Evolutionary conservation across 1,140 invertebrate species (phyloP).

Genomic region (Trissolcus basalis): DNA sequence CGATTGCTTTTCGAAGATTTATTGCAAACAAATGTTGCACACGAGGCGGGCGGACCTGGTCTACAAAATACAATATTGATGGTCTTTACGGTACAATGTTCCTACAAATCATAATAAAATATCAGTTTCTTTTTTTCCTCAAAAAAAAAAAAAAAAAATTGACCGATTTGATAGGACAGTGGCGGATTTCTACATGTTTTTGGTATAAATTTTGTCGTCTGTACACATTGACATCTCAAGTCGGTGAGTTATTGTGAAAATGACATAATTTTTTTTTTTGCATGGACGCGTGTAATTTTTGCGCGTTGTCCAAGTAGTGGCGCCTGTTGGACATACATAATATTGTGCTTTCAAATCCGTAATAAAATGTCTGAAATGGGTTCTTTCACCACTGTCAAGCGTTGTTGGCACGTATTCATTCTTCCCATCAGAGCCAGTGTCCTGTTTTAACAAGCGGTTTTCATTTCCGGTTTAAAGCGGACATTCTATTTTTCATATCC

Average conservation of each 20-base stretch:
- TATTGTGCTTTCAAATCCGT: constrained; percentile 40
- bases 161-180: too few species aligned
- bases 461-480: constrained; percentile 51
- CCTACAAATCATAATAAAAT: too few species aligned
- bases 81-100: too few species aligned
- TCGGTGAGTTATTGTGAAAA: constrained; percentile 23
- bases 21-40: too few species aligned
- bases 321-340: constrained; percentile 20
- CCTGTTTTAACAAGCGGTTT: constrained; percentile 55
- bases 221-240: too few species aligned
- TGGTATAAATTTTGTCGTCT: too few species aligned
- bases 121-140: too few species aligned
- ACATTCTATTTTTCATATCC: constrained; percentile 51
- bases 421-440: constrained; percentile 35
- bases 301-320: constrained; percentile 32
- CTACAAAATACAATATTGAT: too few species aligned
- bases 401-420: constrained; percentile 50
- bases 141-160: too few species aligned
- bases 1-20: too few species aligned
- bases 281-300: constrained; percentile 37
- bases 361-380: constrained; percentile 53
- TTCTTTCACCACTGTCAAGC: constrained; percentile 36
- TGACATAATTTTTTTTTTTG: constrained; percentile 34
- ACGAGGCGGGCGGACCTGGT: too few species aligned
- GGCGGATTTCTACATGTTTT: too few species aligned